Evolutionary conservation across 37 sponge, comb jelly and placozoan genomes (phyloP), one percentile per base, ranked within the genome.

Genomic region (Cliona cf. orientalis): DNA sequence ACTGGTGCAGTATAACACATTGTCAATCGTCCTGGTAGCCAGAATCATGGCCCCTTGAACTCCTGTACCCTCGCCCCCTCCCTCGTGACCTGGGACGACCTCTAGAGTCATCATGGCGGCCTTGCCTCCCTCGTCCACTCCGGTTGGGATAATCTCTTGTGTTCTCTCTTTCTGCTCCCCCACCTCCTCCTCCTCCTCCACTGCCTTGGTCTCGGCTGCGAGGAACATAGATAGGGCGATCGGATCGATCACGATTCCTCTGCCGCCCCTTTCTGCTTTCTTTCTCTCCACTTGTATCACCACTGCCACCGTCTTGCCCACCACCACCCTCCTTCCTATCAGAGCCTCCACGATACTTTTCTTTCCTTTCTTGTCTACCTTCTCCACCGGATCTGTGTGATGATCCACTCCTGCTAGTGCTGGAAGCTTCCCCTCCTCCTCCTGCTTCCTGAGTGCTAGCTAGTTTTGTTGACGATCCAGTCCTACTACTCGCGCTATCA

Each of bases 171-270:
- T 36, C 1, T 44, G 44, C 43, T 44, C 19, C 42, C 70, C 41
- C 25, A 5, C 59, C 59, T 58, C 59, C 2, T 6, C 59, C 59
- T 58, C 59, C 17, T 19, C 69, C 49, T 43, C 6, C 23, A 3
- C 26, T 58, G 23, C 59, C 59, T 28, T 26, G 26, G 21, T 57
- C 71, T 46, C 73, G 43, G 26, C 14, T 29, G 32, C 55, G 73
- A 72, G 73, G 73, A 26, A 42, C 33, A 28, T 72, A 72, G 36
- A 72, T 72, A 35, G 73, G 35, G 2, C 41, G 76, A 42, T 75
- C 60, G 1, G 60, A 42, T 58, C 76, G 40, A 37, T 11, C 39
- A 21, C 29, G 19, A 11, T 9, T 43, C 43, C 19, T 46, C 57
- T 49, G 46, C 73, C 36, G 22, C 53, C 6, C 31, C 71, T 71